Percentiles rank a stretch among this genome's conserved stretches.
These are phyloP conservation scores for Drosophila merina DNA, from an alignment of 2,888 invertebrate genomes.

Conservation along the genomic window DNA sequence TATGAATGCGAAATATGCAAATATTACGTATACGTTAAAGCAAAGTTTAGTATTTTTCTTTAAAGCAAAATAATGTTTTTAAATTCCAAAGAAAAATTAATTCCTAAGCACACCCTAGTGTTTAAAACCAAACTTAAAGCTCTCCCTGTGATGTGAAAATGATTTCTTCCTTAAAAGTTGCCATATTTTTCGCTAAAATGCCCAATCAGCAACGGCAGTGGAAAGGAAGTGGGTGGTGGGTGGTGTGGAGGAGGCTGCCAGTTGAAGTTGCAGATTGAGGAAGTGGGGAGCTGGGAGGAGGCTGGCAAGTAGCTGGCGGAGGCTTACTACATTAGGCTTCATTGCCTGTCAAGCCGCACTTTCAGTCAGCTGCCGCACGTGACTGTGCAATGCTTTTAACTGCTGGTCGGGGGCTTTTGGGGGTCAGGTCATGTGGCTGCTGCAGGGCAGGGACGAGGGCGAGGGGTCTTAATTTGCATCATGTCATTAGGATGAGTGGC, in stretches of 20 bases:
- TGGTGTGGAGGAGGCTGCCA: not conserved
- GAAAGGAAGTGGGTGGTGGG: constrained; percentile 1
- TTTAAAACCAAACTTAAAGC: not conserved
- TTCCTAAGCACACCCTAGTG: too few relatives aligned
- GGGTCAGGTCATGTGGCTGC: constrained; percentile 23
- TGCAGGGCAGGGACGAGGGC: not conserved
- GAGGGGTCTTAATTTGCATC: constrained; percentile 66
- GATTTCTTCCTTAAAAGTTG: not conserved
- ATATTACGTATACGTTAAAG: not conserved
- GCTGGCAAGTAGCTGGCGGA: constrained; percentile 1
- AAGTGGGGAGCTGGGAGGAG: not conserved
- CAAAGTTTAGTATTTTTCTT: too few relatives aligned
- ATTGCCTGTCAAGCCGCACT: constrained; percentile 57
- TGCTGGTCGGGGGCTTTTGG: constrained; percentile 15
- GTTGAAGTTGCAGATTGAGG: constrained; percentile 2
- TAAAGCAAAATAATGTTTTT: too few relatives aligned
- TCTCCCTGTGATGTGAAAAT: not conserved
- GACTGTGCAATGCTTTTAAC: constrained; percentile 52
- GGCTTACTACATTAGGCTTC: constrained; percentile 63
- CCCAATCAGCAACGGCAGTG: not conserved
- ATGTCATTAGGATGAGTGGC: constrained; percentile 67
- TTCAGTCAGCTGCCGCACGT: constrained; percentile 69
- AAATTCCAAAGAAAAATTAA: too few relatives aligned
- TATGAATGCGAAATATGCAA: not conserved
- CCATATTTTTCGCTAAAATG: not conserved